Evolutionary conservation across 2,113 vertebrate species (phyloP), one percentile per base, ranked within the genome.

Genomic region (Jacana jacana): DNA sequence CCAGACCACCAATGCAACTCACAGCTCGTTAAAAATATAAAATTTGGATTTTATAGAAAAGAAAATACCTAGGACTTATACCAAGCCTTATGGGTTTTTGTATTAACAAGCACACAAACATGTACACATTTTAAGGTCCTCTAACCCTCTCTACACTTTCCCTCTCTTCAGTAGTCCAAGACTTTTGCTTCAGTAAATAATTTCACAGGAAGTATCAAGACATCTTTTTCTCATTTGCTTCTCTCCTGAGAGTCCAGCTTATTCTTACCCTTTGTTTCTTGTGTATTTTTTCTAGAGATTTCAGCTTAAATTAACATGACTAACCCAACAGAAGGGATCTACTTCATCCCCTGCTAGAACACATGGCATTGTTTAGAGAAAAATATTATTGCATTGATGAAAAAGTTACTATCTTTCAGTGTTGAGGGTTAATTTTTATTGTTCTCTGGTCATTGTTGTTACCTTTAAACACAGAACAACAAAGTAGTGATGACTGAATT

Each of bases 221-320:
- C 54, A 79, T 7, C 48, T 79, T 86, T 91, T 78, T 75, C 39
- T 76, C 58, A 39, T 66, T 89, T 64, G 52, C 40, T 66, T 90
- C 46, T 92, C 70, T 88, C 76, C 28, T 24, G 12, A 70, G 42
- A 63, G n/a, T 42, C 40, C 49, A 27, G 23, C 37, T 93, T 86
- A 91, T 78, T 91, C 75, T 88, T 80, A 76, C 20, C 31, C 71
- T 95, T 87, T 88, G 72, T 71, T 91, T 79, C 66, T 81, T 65
- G 25, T 87, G n/a, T 58, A 83, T 80, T 94, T 75, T 89, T 97
- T 96, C 70, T 54, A 88, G 63, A 93, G 70, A 88, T 70, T 83
- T 93, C 72, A 89, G 66, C 57, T 95, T 86, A 97, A 95, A 88
- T 75, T 78, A 87, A 73, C 64, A 69, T 17, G 35, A 76, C 46